Conservation (phyloP, 2,797 vertebrate genomes). For the Channa striata region DNA sequence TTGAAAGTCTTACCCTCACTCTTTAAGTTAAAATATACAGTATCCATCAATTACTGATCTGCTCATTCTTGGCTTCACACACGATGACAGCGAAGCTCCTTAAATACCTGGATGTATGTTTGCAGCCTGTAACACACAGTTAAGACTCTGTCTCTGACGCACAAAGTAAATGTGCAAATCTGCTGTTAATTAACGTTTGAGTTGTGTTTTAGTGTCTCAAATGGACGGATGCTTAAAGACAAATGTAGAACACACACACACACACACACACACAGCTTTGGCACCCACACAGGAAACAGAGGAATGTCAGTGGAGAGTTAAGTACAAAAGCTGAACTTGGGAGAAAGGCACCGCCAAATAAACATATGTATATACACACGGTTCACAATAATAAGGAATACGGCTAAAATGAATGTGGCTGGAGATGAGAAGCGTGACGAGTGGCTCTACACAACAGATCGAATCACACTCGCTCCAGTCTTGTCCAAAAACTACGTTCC, state of each 20-base stretch:
- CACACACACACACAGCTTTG: constrained; percentile 47
- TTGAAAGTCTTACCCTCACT: background rate
- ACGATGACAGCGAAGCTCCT: background rate
- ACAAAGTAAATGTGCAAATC: constrained; percentile 46
- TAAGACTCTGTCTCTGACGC: constrained; percentile 22
- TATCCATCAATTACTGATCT: too few relatives aligned
- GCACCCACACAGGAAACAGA: constrained; percentile 51
- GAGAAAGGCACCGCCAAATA: constrained; percentile 56
- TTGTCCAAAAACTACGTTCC: constrained; percentile 65
- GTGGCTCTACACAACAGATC: constrained; percentile 29
- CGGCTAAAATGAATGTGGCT: constrained; percentile 39
- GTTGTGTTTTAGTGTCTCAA: constrained; percentile 38
- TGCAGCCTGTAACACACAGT: constrained; percentile 20
- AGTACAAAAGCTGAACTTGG: constrained; percentile 46
- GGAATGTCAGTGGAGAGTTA: constrained; percentile 47
- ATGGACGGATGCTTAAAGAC: constrained; percentile 32
- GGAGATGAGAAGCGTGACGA: constrained; percentile 33
- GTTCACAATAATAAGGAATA: constrained; percentile 42
- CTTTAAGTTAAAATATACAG: background rate
- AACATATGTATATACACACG: constrained; percentile 38
- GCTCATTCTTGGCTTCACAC: constrained; percentile 13
- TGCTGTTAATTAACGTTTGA: constrained; percentile 23
- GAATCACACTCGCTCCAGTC: constrained; percentile 56
- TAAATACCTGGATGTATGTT: constrained; percentile 29
- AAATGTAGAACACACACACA: background rate